Conservation (phyloP, 2,888 invertebrate species). For the Beris chalybata region DNA sequence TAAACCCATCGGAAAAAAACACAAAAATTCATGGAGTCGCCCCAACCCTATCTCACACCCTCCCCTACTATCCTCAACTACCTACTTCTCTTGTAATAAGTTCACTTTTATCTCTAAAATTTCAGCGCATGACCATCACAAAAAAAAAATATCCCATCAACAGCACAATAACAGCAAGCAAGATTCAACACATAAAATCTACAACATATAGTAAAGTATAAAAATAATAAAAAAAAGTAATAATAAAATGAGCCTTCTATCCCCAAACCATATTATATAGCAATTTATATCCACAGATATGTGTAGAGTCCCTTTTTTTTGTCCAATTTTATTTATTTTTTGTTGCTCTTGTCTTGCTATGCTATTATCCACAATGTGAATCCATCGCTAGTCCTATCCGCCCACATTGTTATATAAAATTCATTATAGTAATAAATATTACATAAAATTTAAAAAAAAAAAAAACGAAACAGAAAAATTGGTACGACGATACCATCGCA, state of each 20-base stretch:
- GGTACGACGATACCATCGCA: not conserved
- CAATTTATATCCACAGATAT: constrained; percentile 28
- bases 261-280: constrained; percentile 31
- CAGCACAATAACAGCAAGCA: constrained; percentile 26
- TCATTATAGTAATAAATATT: constrained; percentile 40
- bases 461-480: constrained; percentile 7
- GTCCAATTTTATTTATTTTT: constrained; percentile 32
- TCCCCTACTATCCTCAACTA: no score
- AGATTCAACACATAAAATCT: constrained; percentile 20
- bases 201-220: not conserved
- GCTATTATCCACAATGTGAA: constrained; percentile 29
- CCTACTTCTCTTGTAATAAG: constrained; percentile 30
- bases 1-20: no score
- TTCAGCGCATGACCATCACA: constrained; percentile 38
- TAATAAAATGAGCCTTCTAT: constrained; percentile 35
- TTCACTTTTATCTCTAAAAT: constrained; percentile 33
- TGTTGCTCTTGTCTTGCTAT: constrained; percentile 19
- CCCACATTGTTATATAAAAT: constrained; percentile 40
- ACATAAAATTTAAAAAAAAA: constrained; percentile 38
- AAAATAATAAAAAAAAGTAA: constrained; percentile 35
- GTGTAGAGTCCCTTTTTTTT: constrained; percentile 14
- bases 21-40: no score
- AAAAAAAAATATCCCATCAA: constrained; percentile 31
- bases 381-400: constrained; percentile 37
- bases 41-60: no score